These are phyloP conservation scores for Hylaea fasciaria DNA, from an alignment of 2,888 invertebrate genomes.

Conservation along the genomic window DNA sequence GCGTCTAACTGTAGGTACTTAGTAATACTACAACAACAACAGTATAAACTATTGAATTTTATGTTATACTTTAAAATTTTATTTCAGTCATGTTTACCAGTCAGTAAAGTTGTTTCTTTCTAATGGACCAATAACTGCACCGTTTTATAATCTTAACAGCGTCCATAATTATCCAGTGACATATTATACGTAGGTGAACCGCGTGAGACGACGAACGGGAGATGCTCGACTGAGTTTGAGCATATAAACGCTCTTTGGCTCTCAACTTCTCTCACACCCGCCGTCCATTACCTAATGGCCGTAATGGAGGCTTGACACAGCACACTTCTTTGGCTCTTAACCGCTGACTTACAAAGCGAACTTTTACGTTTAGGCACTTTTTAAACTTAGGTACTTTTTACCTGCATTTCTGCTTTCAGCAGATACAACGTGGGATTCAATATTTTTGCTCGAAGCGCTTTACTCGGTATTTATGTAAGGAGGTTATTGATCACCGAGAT, in stretches of 20 bases:
- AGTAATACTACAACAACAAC: too few species aligned
- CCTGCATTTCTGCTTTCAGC: neutral
- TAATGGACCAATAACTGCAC: too few species aligned
- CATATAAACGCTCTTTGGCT: slow-evolving; percentile 47
- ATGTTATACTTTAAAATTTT: too few species aligned
- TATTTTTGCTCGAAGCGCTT: slow-evolving; percentile 10
- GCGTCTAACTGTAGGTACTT: too few species aligned
- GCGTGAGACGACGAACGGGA: neutral
- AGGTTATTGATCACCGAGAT: slow-evolving; percentile 36
- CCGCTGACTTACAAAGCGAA: neutral
- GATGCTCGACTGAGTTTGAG: slow-evolving; percentile 10
- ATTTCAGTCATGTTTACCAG: too few species aligned
- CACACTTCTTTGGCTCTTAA: slow-evolving; percentile 42
- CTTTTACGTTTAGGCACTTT: neutral
- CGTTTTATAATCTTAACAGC: too few species aligned
- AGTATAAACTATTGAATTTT: too few species aligned
- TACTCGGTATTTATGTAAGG: slow-evolving; percentile 17
- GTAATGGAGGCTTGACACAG: slow-evolving; percentile 64
- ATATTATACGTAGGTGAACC: too few species aligned
- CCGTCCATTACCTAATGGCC: slow-evolving; percentile 77
- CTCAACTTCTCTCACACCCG: slow-evolving; percentile 49
- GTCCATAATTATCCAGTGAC: too few species aligned
- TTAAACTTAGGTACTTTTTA: neutral
- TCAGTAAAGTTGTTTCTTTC: too few species aligned
- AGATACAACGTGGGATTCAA: slow-evolving; percentile 8